Evolutionary conservation across 2,797 vertebrate genomes (phyloP), one percentile per base, ranked within the genome.

Genomic region (Enteromius trimaculatus): DNA sequence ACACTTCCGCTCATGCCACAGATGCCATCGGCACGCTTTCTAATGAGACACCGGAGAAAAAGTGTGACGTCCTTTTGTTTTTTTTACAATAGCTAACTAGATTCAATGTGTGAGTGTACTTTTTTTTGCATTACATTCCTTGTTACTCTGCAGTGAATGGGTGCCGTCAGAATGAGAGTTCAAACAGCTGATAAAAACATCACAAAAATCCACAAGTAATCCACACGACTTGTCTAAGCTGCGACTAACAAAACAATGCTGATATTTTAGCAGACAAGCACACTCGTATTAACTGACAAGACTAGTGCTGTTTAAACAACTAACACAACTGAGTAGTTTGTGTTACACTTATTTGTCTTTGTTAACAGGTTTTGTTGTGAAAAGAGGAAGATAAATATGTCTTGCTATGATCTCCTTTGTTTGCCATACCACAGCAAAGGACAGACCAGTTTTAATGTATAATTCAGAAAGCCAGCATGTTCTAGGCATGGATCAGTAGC

Each of bases 391-490:
- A 44, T 13, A 55, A 14, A 79, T 71, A 31, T 79, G 69, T 76
- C 23, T 58, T 47, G 7, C 14, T 64, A 16, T 66, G 49, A 55
- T 70, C 26, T 37, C 13, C 44, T 47, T 72, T 23, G 39, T 62
- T 16, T 66, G 3, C 23, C 13, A 44, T 23, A 23, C 21, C 9
- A 47, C 13, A 34, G 49, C 26, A 37, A 53, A 49, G 6, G 53
- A 34, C 44, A 11, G 44, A 14, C 8, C 6, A 55, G 31, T 62
- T 78, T 55, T 78, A 68, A 69, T 86, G 71, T 77, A 55, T 86
- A 80, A 80, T 80, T 86, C 72, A 80, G 64, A 10, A 53, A 72
- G 55, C 7, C 34, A 55, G 37, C 34, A n/a, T 58, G 37, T 79
- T 75, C 60, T 69, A 60, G 70, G 49, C 14, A 31, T 77, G 60